phyloP scores from a whole-genome alignment of 2,888 invertebrate species.

The Drymonia ruficornis region DNA sequence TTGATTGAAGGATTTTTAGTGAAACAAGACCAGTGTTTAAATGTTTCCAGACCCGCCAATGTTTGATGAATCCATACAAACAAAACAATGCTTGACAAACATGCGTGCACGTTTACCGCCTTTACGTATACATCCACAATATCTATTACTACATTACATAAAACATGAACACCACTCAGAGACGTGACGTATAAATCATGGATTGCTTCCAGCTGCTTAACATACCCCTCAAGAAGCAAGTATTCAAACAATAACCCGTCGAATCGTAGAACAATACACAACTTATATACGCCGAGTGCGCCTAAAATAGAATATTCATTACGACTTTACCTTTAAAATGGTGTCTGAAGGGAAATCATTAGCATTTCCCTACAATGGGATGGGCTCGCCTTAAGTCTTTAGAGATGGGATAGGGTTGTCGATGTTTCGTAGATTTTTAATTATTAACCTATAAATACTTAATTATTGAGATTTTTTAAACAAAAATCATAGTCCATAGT shows the following conservation, averaged over 20 bases:
- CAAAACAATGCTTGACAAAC: no score
- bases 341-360: conserved; percentile 73
- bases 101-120: no score
- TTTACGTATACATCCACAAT: no score
- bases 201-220: conserved; percentile 1
- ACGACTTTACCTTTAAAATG: conserved; percentile 67
- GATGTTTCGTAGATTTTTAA: conserved; percentile 12
- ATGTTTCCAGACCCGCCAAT: no score
- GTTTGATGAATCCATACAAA: no score
- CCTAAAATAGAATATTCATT: conserved; percentile 62
- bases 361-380: conserved; percentile 75
- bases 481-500: no score
- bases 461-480: no score
- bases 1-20: no score
- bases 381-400: conserved; percentile 52
- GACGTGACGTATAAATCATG: neutral
- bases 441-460: no score
- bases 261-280: conserved; percentile 30
- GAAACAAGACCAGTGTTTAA: no score
- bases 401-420: conserved; percentile 43
- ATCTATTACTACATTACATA: neutral
- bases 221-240: conserved; percentile 1
- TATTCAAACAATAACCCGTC: conserved; percentile 30
- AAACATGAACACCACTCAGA: neutral
- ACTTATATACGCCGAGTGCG: conserved; percentile 25